Evolutionary conservation across 2,113 vertebrate species (phyloP), one percentile per base, ranked within the genome.

Genomic region (Trematocara nigrifrons): DNA sequence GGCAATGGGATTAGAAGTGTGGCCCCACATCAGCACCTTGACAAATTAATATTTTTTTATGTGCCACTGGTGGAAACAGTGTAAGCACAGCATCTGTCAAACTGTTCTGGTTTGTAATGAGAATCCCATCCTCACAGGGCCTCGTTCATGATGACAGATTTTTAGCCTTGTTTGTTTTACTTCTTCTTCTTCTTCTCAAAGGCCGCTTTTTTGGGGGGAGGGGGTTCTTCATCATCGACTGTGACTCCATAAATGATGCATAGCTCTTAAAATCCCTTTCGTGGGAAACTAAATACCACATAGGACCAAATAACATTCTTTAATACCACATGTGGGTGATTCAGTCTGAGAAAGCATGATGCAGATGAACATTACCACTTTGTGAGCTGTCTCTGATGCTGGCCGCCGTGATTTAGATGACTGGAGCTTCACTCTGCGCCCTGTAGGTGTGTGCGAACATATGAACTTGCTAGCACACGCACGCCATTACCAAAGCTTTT

Each of bases 201-300:
- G 52, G 16, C 57, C 38, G 2, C 26, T 54, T 66, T 40, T 40
- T 82, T 16, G 15, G 6, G 5, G 31, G 29, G 29, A 1, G 29
- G 29, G 31, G 31, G 38, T 57, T 76, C 15, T 52, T 54, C 20
- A 82, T 79, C 79, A 81, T 85, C 79, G 83, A n/a, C 59, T 76
- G 61, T 83, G 85, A 82, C 69, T 81, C 76, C 42, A 18, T 71
- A 64, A 86, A 87, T 88, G 84, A 91, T 77, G 86, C 89, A 81
- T 89, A 85, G 49, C 82, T 86, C 80, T 51, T 54, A 15, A 80
- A 82, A 69, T 77, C 22, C 7, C 53, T 91, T 85, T 57, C 49
- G 1, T 16, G 76, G 79, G 51, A 87, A 90, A 87, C 69, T 54
- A 45, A 86, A 93, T 79, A 87, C 81, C 91, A 94, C 90, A 91